Percentiles rank a stretch among this genome's conserved stretches.
These are phyloP conservation scores for Pachycephus smyrnensis DNA, from an alignment of 2,888 invertebrate genomes.

Conservation along the genomic window DNA sequence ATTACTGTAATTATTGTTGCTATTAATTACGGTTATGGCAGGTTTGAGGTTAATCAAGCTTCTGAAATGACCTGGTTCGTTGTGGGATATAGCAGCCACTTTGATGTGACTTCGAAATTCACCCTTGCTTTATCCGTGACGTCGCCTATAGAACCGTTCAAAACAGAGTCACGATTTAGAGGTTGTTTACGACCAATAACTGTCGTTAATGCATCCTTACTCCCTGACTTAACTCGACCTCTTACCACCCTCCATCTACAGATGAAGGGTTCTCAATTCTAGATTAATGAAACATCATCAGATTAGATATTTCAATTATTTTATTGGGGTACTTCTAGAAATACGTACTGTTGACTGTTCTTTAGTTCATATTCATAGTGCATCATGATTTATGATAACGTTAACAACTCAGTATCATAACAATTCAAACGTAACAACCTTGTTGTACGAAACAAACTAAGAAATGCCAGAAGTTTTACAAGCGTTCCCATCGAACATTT, in stretches of 20 bases:
- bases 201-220: slow-evolving; percentile 23
- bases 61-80: not conserved
- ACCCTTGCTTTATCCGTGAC: not conserved
- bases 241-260: not conserved
- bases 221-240: slow-evolving; percentile 12
- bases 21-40: not conserved
- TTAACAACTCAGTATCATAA: not conserved
- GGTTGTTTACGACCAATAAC: slow-evolving; percentile 26
- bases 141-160: slow-evolving; percentile 13
- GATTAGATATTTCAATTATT: not conserved
- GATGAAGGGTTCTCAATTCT: not conserved
- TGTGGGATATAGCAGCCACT: not conserved
- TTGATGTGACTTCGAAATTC: not conserved
- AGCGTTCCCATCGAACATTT: not conserved
- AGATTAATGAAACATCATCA: not conserved
- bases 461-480: not conserved
- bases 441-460: not conserved
- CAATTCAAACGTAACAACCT: not conserved
- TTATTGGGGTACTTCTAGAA: not conserved
- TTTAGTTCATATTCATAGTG: not conserved
- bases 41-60: not conserved
- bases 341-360: not conserved
- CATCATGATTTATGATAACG: not conserved
- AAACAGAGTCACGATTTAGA: slow-evolving; percentile 19
- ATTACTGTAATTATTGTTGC: too few species aligned